Percentiles rank a stretch among this genome's conserved stretches.
These are phyloP conservation scores for Tyrophagus putrescentiae DNA, from an alignment of 1,140 invertebrate species.

Conservation along the genomic window DNA sequence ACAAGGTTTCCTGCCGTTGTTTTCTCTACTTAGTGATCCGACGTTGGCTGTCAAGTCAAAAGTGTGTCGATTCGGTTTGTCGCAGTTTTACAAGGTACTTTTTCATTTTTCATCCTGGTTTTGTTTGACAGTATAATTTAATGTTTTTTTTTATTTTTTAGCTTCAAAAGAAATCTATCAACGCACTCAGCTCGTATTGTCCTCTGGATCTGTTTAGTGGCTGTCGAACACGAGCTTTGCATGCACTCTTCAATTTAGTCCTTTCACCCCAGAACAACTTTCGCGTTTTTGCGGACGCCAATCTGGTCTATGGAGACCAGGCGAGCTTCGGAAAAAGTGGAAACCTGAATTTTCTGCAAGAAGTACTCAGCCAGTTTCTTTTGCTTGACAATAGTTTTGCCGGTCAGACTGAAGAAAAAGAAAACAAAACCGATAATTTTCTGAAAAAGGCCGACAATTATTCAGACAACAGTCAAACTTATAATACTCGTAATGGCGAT, in stretches of 20 bases:
- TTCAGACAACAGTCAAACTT: background rate
- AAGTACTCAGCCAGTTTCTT: background rate
- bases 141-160: slow-evolving; percentile 2
- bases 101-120: background rate
- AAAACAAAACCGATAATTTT: background rate
- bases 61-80: slow-evolving; percentile 25
- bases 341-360: background rate
- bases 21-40: slow-evolving; percentile 8
- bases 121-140: background rate
- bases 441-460: background rate
- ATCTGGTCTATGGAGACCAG: slow-evolving; percentile 26
- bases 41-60: slow-evolving; percentile 13
- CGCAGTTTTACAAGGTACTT: slow-evolving; percentile 24
- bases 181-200: slow-evolving; percentile 27
- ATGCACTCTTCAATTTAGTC: slow-evolving; percentile 24
- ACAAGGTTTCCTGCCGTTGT: slow-evolving; percentile 27
- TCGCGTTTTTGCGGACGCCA: slow-evolving; percentile 26
- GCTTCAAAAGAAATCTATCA: slow-evolving; percentile 22
- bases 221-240: slow-evolving; percentile 20
- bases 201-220: slow-evolving; percentile 29
- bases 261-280: slow-evolving; percentile 29
- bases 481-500: background rate
- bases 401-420: background rate
- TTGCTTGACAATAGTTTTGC: background rate
- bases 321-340: background rate